These are phyloP conservation scores for Blastobasis lacticolella DNA, from an alignment of 2,888 invertebrate genomes.

Conservation along the genomic window DNA sequence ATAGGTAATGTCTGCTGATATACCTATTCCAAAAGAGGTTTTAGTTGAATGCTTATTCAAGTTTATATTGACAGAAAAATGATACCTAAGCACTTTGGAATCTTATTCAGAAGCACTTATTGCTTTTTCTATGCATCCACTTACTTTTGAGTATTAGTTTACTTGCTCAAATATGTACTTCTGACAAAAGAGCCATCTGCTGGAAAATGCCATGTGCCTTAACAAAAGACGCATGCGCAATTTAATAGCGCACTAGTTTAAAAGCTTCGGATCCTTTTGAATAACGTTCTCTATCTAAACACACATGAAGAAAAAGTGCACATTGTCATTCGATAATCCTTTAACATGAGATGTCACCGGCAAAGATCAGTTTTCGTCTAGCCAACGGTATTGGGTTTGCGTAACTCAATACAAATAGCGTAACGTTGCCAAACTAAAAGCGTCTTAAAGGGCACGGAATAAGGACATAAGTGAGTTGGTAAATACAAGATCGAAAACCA, in stretches of 20 bases:
- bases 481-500: conserved; percentile 35
- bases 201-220: conserved; percentile 64
- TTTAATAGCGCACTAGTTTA: conserved; percentile 68
- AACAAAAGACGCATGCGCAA: conserved; percentile 69
- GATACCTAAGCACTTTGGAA: too few species aligned
- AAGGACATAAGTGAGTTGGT: conserved; percentile 33
- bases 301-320: conserved; percentile 49
- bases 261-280: conserved; percentile 55
- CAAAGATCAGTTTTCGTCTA: conserved; percentile 69
- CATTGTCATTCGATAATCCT: conserved; percentile 73
- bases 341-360: conserved; percentile 69
- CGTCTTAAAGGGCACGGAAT: conserved; percentile 29
- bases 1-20: too few species aligned
- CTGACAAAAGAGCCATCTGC: conserved; percentile 47
- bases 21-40: too few species aligned
- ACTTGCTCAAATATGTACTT: conserved; percentile 37
- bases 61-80: too few species aligned
- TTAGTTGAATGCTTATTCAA: neutral
- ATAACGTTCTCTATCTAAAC: conserved; percentile 44
- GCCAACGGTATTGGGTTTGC: conserved; percentile 68
- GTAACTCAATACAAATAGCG: conserved; percentile 65
- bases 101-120: neutral
- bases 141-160: conserved; percentile 34
- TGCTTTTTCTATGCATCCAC: conserved; percentile 4
- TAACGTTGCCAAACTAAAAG: conserved; percentile 15